Base-by-base conservation (phyloP, 1,140 invertebrate species). In the Meloidogyne chitwoodi region DNA sequence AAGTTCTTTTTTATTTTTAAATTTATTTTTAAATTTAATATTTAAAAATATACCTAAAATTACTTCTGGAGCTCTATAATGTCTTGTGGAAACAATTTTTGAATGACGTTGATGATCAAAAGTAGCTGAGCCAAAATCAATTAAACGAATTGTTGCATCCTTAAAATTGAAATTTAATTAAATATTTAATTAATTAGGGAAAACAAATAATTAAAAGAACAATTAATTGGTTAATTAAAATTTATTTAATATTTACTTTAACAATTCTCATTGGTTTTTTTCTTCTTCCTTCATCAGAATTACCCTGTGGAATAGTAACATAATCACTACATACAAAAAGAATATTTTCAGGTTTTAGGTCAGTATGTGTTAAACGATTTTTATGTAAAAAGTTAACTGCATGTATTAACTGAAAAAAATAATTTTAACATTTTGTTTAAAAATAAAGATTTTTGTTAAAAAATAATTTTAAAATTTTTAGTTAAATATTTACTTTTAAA, bases 91-190 rank as follows among this genome's bases (percentile, higher is more conserved):
- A 27, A 99, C 96, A 87, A 99, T 98, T 71, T 95, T 98, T 86
- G 93, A 96, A 89, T 99, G 96, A 90, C 99, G 96, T 88, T 99
- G 96, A 89, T 98, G 93, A 89, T 99, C 96, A 89, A 99, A 99
- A 24, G 96, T 99, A 19, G 97, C 96, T 88, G 95, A 98, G 75
- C 97, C 97, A 89, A 99, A 98, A 90, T 99, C 97, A 85, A 99
- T 99, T 41, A 99, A 91, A 80, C 93, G 91, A 70, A 99, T 95
- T 86, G 96, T 93, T 74, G 94, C 95, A 81, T 92, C 92, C 88
- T 94, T n/a, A 92, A 91, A 88, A 92, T 93, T 93, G 96, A n/a
- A n/a, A n/a, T n/a, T n/a, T n/a, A n/a, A n/a, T n/a, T n/a, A n/a
- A n/a, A n/a, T n/a, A 89, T 24, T 34, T 26, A 34, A n/a, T 67